Percentiles rank a stretch among this genome's conserved stretches.
These are phyloP conservation scores for Halcyon senegalensis DNA, from an alignment of 2,113 vertebrate species.

Conservation along the genomic window DNA sequence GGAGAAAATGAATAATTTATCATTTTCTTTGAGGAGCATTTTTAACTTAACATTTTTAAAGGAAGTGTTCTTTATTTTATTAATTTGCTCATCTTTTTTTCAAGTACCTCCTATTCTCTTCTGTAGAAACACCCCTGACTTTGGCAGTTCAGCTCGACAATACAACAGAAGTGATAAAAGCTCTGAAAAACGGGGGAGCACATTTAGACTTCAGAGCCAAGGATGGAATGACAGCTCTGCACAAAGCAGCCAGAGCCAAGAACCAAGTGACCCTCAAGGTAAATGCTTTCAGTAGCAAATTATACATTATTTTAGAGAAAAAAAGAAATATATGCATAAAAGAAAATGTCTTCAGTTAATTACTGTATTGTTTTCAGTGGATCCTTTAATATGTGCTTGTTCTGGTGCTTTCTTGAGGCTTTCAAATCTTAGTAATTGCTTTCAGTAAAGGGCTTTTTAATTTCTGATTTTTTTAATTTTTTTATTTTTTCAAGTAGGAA, in stretches of 20 bases:
- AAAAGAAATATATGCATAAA: background rate
- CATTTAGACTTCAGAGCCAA: conserved; percentile 94
- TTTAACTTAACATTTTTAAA: background rate
- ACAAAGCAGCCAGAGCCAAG: conserved; percentile 88
- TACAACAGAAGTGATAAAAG: conserved; percentile 84
- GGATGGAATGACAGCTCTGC: conserved; percentile 92
- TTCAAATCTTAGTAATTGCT: background rate
- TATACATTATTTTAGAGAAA: background rate
- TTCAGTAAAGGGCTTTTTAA: background rate
- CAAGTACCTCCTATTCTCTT: background rate
- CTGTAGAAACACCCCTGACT: conserved; percentile 89
- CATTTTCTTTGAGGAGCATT: background rate
- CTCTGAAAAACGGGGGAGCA: conserved; percentile 88
- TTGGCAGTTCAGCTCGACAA: conserved; percentile 86
- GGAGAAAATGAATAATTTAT: background rate
- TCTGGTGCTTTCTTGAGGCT: background rate
- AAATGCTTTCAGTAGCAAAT: background rate
- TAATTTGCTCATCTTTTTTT: background rate
- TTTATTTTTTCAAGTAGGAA: no score
- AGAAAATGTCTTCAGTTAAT: background rate
- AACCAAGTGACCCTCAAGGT: conserved; percentile 88
- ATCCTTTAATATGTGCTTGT: background rate
- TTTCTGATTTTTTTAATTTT: background rate
- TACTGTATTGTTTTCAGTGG: background rate
- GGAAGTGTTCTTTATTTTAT: background rate